Conservation (phyloP, 1,140 invertebrate species). For the Drosophila mauritiana region DNA sequence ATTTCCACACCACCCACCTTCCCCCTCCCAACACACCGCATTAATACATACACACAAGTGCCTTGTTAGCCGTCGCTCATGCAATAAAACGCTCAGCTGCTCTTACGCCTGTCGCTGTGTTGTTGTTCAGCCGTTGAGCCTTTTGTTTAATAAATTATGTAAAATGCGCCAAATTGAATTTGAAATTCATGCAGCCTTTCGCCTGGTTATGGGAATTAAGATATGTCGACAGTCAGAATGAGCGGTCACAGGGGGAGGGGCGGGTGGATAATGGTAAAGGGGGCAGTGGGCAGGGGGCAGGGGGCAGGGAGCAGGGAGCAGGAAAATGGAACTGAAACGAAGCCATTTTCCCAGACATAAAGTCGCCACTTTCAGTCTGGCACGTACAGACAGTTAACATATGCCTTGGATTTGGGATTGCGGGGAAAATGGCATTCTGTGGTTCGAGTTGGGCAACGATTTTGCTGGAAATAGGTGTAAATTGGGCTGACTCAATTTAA, state of each 20-base stretch:
- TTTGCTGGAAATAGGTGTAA: constrained; percentile 30
- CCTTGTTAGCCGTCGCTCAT: constrained; percentile 64
- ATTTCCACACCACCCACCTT: constrained; percentile 5
- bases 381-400: constrained; percentile 64
- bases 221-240: constrained; percentile 64
- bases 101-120: constrained; percentile 26
- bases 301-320: background rate
- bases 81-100: constrained; percentile 77
- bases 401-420: constrained; percentile 33
- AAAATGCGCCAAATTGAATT: constrained; percentile 83
- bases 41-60: constrained; percentile 32
- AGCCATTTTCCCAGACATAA: constrained; percentile 24
- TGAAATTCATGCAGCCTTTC: constrained; percentile 80
- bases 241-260: constrained; percentile 10
- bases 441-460: constrained; percentile 13
- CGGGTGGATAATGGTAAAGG: background rate
- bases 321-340: constrained; percentile 6
- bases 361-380: constrained; percentile 48
- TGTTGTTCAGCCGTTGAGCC: constrained; percentile 49
- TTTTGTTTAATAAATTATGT: constrained; percentile 83
- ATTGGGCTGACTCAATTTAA: constrained; percentile 39
- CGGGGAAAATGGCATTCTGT: constrained; percentile 30
- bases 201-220: constrained; percentile 82
- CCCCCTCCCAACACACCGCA: background rate
- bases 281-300: background rate